phyloP scores from a whole-genome alignment of 2,113 vertebrate species.

The Tringa solitaria region DNA sequence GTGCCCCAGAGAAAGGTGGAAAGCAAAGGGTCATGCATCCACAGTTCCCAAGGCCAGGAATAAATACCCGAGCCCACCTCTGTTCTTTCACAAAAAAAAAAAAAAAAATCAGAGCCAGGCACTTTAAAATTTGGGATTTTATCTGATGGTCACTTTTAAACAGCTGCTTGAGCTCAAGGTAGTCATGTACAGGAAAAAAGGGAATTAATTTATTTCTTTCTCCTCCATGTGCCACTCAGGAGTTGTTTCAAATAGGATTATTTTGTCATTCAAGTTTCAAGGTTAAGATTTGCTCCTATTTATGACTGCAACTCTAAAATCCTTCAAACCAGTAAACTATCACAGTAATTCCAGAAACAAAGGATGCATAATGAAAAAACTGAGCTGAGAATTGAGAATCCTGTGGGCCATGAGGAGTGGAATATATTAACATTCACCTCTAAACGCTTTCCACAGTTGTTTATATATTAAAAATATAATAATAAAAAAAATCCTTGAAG shows the following conservation, averaged over 20 bases:
- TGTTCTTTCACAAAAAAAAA: background rate
- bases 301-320: slow-evolving; percentile 49
- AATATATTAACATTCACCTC: slow-evolving; percentile 63
- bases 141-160: slow-evolving; percentile 5
- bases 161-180: background rate
- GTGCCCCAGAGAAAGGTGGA: background rate
- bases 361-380: slow-evolving; percentile 61
- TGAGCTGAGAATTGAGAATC: slow-evolving; percentile 45
- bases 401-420: slow-evolving; percentile 24
- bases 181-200: background rate
- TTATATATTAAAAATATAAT: slow-evolving; percentile 46
- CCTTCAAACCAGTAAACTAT: slow-evolving; percentile 59
- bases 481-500: slow-evolving; percentile 37
- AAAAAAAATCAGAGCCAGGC: background rate
- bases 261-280: slow-evolving; percentile 58
- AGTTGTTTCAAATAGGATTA: slow-evolving; percentile 53
- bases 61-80: background rate
- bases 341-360: slow-evolving; percentile 59
- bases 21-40: background rate
- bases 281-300: slow-evolving; percentile 60
- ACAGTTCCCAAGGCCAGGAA: background rate
- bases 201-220: slow-evolving; percentile 25
- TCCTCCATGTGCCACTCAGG: slow-evolving; percentile 17
- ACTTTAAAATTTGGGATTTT: background rate
- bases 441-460: background rate